A percentile compares a stretch with the other conserved stretches of the same genome.
Evolutionary conservation across 2,113 vertebrate species (phyloP).

Genomic region (Aphelocoma coerulescens): DNA sequence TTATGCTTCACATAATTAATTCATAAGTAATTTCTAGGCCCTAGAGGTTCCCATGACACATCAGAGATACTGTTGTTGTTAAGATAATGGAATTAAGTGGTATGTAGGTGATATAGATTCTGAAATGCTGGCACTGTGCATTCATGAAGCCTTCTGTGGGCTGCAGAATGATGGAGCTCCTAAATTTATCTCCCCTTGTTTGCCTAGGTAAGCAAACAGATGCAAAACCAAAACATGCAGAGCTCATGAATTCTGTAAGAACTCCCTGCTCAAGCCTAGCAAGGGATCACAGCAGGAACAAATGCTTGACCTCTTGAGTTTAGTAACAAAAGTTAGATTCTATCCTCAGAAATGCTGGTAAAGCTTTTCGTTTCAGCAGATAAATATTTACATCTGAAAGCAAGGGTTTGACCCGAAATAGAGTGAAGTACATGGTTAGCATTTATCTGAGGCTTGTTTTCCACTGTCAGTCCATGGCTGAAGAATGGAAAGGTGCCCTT

Average conservation of each 20-base stretch:
- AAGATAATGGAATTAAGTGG: neutral
- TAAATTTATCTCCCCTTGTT: neutral
- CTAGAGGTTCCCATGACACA: neutral
- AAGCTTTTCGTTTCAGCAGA: neutral
- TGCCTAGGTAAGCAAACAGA: neutral
- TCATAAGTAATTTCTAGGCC: neutral
- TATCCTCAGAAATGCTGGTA: neutral
- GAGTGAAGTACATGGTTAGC: neutral
- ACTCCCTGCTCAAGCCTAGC: neutral
- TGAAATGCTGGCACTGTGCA: neutral
- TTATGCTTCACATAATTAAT: neutral
- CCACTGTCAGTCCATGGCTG: neutral
- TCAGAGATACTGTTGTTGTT: neutral
- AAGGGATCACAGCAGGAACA: neutral
- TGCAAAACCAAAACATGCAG: neutral
- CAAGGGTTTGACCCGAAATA: neutral
- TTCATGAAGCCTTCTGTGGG: neutral
- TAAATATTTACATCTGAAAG: neutral
- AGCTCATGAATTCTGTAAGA: neutral
- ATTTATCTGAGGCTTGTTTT: neutral
- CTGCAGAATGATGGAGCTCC: neutral
- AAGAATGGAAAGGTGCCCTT: neutral
- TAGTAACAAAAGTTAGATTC: neutral
- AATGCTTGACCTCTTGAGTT: neutral
- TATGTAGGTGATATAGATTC: neutral